A percentile compares a stretch with the other conserved stretches of the same genome.
Conservation (phyloP, 2,113 vertebrate genomes). For the Gymnogyps californianus region DNA sequence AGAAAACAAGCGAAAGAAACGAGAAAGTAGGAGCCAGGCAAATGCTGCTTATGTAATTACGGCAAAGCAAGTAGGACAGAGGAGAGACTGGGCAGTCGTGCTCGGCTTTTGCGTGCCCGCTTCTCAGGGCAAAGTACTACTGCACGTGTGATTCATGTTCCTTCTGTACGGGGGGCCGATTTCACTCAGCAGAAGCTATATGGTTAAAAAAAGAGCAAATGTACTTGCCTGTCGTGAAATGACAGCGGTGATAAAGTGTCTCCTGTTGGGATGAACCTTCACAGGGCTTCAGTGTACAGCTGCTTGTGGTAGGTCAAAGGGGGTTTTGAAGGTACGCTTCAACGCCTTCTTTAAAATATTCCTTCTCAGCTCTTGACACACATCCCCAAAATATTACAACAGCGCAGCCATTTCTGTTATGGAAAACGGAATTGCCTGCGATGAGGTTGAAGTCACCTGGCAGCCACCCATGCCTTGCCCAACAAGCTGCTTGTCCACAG, state of each 20-base stretch:
- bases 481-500: background rate
- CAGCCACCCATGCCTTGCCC: background rate
- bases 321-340: background rate
- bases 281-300: background rate
- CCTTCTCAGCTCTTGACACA: background rate
- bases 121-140: background rate
- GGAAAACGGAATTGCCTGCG: background rate
- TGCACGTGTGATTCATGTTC: background rate
- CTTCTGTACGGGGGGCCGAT: rapidly evolving
- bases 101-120: rapidly evolving
- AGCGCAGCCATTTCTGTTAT: background rate
- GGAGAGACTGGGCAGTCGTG: background rate
- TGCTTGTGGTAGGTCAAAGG: background rate
- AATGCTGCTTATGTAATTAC: constrained; percentile 39
- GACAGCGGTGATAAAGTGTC: background rate
- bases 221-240: rapidly evolving
- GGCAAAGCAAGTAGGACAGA: constrained; percentile 33
- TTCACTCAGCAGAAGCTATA: background rate
- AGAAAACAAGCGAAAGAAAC: background rate
- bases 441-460: background rate
- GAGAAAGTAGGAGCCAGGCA: background rate
- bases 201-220: background rate
- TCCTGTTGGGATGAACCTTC: background rate
- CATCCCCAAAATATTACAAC: background rate
- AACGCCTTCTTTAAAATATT: background rate